Conservation (phyloP, 2,797 vertebrate genomes). For the Enteromius trimaculatus region DNA sequence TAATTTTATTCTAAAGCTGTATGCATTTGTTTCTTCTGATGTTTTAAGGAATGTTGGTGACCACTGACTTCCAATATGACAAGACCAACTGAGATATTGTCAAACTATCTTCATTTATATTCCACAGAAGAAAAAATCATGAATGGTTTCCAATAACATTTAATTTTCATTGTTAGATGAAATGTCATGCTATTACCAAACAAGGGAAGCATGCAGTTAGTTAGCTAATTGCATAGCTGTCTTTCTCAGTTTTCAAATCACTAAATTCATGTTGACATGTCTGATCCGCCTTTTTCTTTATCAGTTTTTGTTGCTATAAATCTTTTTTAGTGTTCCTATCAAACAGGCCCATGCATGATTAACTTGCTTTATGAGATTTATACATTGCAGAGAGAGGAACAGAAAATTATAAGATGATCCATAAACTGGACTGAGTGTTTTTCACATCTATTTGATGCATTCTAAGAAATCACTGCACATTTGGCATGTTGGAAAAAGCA, state of each 20-base stretch:
- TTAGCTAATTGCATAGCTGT: neutral
- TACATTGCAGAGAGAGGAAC: neutral
- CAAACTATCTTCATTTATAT: neutral
- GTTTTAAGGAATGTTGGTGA: neutral
- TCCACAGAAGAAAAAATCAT: neutral
- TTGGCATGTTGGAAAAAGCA: neutral
- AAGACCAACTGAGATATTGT: neutral
- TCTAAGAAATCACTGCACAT: neutral
- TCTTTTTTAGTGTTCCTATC: neutral
- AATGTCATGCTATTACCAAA: neutral
- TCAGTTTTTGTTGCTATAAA: neutral
- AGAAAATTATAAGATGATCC: neutral
- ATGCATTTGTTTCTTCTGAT: neutral
- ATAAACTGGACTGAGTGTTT: neutral
- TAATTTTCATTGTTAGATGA: neutral
- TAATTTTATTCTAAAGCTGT: neutral
- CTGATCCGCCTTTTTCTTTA: neutral
- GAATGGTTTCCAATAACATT: neutral
- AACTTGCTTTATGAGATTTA: neutral
- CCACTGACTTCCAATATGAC: neutral
- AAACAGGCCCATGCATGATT: constrained; percentile 11
- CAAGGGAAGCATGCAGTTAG: neutral
- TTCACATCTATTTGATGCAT: neutral
- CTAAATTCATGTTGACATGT: neutral
- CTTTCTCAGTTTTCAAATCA: neutral